Evolutionary conservation across 2,888 invertebrate genomes (phyloP).

Genomic region (Pollenia amentaria): DNA sequence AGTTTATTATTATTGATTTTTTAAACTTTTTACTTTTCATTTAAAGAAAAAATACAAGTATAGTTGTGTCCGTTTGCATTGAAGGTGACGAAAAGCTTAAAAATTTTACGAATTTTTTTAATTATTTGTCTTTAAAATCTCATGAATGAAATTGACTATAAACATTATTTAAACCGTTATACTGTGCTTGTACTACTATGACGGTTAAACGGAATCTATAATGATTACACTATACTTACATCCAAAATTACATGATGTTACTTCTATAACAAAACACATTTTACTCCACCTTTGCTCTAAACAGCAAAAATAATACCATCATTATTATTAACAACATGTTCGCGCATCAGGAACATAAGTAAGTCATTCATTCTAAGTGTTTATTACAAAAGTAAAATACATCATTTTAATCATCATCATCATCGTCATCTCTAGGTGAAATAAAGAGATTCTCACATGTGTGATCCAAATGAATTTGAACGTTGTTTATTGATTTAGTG

Average conservation of each 20-base stretch:
- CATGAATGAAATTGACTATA: no score
- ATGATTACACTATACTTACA: no score
- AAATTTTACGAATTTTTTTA: no score
- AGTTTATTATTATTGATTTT: no score
- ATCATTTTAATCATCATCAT: background rate
- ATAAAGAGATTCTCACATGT: slow-evolving; percentile 35
- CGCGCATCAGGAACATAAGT: slow-evolving; percentile 58
- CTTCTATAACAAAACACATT: slow-evolving; percentile 16
- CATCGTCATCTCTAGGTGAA: slow-evolving; percentile 20
- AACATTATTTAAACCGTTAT: no score
- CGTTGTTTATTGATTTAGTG: slow-evolving; percentile 36
- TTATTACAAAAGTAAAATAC: slow-evolving; percentile 8
- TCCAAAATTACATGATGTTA: slow-evolving; percentile 42
- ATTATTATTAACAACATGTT: slow-evolving; percentile 64
- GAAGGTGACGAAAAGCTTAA: no score
- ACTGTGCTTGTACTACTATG: no score
- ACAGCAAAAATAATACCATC: slow-evolving; percentile 29
- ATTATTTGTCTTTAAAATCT: no score
- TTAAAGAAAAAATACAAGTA: no score
- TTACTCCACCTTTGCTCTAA: background rate
- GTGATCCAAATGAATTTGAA: slow-evolving; percentile 7
- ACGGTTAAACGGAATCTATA: no score
- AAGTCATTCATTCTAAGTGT: slow-evolving; percentile 40
- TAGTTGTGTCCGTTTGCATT: no score
- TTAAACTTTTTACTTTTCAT: no score